These are phyloP conservation scores for Penaeus monodon DNA, from an alignment of 2,888 invertebrate genomes.

Conservation along the genomic window DNA sequence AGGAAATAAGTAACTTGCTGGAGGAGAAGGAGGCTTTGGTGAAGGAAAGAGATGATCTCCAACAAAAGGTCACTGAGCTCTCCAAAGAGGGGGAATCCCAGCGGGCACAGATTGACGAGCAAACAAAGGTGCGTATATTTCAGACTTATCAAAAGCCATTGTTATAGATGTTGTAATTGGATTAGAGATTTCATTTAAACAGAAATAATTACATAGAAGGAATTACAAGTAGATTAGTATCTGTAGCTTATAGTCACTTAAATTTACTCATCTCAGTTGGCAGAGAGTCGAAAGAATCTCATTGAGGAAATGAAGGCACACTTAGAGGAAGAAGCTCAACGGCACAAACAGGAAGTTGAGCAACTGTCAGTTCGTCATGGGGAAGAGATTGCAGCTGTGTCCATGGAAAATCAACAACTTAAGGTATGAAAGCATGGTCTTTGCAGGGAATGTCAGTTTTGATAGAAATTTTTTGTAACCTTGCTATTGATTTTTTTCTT, in stretches of 20 bases:
- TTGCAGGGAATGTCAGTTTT: too few relatives aligned
- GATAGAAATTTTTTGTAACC: too few relatives aligned
- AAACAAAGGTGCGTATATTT: slow-evolving; percentile 31
- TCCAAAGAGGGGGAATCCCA: slow-evolving; percentile 5
- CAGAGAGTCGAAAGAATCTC: slow-evolving; percentile 36
- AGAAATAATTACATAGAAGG: too few relatives aligned
- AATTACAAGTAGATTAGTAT: too few relatives aligned
- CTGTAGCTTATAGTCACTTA: not conserved
- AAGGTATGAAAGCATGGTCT: not conserved
- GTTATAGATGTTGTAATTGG: too few relatives aligned
- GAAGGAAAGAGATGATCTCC: slow-evolving; percentile 14
- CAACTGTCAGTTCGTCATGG: slow-evolving; percentile 12
- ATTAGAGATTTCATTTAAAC: too few relatives aligned
- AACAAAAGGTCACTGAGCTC: slow-evolving; percentile 3
- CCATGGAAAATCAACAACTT: slow-evolving; percentile 39
- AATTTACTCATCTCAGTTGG: slow-evolving; percentile 23
- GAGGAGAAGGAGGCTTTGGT: slow-evolving; percentile 11
- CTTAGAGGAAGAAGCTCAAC: slow-evolving; percentile 34
- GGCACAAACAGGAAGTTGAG: slow-evolving; percentile 33
- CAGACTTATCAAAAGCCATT: too few relatives aligned
- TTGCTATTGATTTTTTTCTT: not conserved
- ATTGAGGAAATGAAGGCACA: slow-evolving; percentile 53
- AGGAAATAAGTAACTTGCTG: slow-evolving; percentile 1
- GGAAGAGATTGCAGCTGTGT: slow-evolving; percentile 23
- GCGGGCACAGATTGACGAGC: slow-evolving; percentile 15